Evolutionary conservation across 2,797 vertebrate genomes (phyloP).

Genomic region (Myotis myotis): DNA sequence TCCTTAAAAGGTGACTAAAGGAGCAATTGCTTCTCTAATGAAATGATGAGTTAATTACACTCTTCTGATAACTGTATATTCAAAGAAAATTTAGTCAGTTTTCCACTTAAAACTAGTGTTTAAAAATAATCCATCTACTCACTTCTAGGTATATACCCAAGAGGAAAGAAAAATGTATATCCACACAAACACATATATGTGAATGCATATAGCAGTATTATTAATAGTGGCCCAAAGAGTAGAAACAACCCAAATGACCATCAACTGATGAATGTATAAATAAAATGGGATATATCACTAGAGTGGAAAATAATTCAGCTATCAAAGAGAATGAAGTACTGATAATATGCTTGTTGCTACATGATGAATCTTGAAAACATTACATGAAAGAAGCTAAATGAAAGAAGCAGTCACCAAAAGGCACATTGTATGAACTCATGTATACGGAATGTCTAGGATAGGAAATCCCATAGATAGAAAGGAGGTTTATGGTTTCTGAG

Average conservation of each 20-base stretch:
- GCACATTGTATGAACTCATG: neutral
- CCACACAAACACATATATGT: neutral
- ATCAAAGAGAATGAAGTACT: neutral
- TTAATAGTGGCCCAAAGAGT: neutral
- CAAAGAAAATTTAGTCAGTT: conserved; percentile 64
- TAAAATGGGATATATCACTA: neutral
- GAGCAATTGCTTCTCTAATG: conserved; percentile 59
- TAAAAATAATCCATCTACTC: neutral
- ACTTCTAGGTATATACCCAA: neutral
- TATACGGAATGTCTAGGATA: neutral
- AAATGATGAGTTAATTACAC: conserved; percentile 63
- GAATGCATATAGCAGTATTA: neutral
- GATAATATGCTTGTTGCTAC: neutral
- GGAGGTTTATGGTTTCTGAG: neutral
- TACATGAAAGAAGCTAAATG: neutral
- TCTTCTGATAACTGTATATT: conserved; percentile 43
- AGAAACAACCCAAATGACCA: neutral
- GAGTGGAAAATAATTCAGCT: neutral
- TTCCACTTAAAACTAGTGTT: conserved; percentile 58
- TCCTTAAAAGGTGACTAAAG: conserved; percentile 50
- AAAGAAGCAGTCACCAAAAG: neutral
- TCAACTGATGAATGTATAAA: neutral
- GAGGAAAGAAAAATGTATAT: neutral
- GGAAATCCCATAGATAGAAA: neutral
- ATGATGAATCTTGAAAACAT: neutral